These are phyloP conservation scores for Sinocyclocheilus anshuiensis DNA, from an alignment of 2,113 vertebrate genomes.

Conservation along the genomic window DNA sequence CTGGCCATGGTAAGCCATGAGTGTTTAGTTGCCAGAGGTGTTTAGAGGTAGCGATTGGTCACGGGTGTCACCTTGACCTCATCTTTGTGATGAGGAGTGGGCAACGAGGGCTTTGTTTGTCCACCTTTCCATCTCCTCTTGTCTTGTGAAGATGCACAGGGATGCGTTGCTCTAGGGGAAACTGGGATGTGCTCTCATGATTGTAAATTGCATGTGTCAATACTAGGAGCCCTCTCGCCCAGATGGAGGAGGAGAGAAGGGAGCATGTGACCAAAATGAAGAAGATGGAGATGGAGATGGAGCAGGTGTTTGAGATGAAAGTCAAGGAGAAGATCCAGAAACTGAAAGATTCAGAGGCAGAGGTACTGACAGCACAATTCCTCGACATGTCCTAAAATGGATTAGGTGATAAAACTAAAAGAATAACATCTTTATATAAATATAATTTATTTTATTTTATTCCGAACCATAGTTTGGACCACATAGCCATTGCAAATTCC, in stretches of 20 bases:
- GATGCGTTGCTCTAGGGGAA: background rate
- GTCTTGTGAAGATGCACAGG: conserved; percentile 6
- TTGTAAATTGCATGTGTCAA: conserved; percentile 31
- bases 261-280: conserved; percentile 98
- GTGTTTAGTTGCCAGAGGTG: background rate
- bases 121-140: background rate
- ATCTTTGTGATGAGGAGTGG: background rate
- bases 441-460: background rate
- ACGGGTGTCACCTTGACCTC: background rate
- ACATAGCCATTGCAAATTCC: background rate
- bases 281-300: conserved; percentile 99
- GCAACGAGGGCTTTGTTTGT: conserved; percentile 13
- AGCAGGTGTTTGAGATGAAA: conserved; percentile 99
- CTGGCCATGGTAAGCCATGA: background rate
- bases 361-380: conserved; percentile 76
- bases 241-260: conserved; percentile 97
- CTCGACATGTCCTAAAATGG: background rate
- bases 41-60: no score
- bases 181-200: conserved; percentile 8
- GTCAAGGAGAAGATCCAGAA: conserved; percentile 99
- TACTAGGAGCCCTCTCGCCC: conserved; percentile 92
- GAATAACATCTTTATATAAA: no score
- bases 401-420: background rate
- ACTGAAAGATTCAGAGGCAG: conserved; percentile 97
- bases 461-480: background rate